Evolutionary conservation across 2,888 invertebrate species (phyloP).

Genomic region (Metacarcinus magister): DNA sequence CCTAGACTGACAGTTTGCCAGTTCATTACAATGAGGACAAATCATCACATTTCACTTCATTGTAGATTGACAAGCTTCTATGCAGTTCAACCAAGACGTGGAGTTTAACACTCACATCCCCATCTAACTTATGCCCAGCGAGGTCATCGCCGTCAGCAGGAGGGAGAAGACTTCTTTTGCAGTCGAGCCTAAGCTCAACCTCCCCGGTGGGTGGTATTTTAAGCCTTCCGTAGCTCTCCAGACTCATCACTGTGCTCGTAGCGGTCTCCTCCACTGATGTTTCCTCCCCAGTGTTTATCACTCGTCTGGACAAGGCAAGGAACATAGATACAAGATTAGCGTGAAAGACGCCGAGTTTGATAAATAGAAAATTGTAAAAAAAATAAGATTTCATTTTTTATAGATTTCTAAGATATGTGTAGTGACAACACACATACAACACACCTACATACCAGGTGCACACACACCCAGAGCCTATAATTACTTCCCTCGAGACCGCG

Average conservation of each 20-base stretch:
- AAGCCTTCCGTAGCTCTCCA: slow-evolving; percentile 63
- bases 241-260: background rate
- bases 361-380: background rate
- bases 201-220: slow-evolving; percentile 73
- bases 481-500: too few relatives aligned
- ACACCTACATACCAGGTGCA: too few relatives aligned
- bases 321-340: background rate
- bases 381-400: background rate
- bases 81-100: background rate
- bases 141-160: background rate
- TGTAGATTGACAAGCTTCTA: background rate
- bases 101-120: slow-evolving; percentile 57
- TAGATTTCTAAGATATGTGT: background rate
- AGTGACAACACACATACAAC: too few relatives aligned
- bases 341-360: background rate
- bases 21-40: background rate
- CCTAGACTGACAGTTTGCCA: background rate
- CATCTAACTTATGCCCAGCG: slow-evolving; percentile 26
- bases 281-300: background rate
- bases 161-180: slow-evolving; percentile 38
- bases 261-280: background rate
- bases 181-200: slow-evolving; percentile 67
- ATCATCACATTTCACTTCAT: background rate
- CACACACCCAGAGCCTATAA: too few relatives aligned
- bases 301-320: background rate